Conservation (phyloP, 1,140 invertebrate genomes). For the Bombus polaris region DNA sequence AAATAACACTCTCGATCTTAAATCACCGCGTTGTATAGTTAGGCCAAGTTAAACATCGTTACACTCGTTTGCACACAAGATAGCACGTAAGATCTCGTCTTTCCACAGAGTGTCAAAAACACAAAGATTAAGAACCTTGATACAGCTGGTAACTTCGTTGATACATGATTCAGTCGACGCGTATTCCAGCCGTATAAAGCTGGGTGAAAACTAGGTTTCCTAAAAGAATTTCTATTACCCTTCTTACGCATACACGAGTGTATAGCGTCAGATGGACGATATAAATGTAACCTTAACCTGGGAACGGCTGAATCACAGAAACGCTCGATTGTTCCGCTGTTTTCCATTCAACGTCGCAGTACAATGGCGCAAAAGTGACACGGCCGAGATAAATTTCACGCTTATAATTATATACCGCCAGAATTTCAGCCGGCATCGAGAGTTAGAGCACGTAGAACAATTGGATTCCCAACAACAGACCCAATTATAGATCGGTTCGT, state of each 20-base stretch:
- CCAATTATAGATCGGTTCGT: neutral
- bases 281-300: constrained; percentile 20
- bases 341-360: neutral
- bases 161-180: too few species aligned
- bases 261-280: too few species aligned
- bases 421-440: neutral
- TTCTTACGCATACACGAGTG: neutral
- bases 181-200: too few species aligned
- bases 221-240: neutral
- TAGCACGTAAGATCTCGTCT: neutral
- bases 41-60: neutral
- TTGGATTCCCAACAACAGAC: neutral
- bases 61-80: neutral
- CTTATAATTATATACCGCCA: neutral
- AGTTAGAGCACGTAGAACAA: neutral
- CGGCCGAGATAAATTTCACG: constrained; percentile 4
- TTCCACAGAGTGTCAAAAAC: too few species aligned
- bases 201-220: neutral
- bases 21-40: constrained; percentile 16
- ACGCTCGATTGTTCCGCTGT: neutral
- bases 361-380: constrained; percentile 21
- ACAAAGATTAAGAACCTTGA: too few species aligned
- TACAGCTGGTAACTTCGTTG: too few species aligned
- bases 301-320: neutral
- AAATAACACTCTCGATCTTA: constrained; percentile 54